These are phyloP conservation scores for Thomomys bottae DNA, from an alignment of 2,113 vertebrate genomes.

Conservation along the genomic window DNA sequence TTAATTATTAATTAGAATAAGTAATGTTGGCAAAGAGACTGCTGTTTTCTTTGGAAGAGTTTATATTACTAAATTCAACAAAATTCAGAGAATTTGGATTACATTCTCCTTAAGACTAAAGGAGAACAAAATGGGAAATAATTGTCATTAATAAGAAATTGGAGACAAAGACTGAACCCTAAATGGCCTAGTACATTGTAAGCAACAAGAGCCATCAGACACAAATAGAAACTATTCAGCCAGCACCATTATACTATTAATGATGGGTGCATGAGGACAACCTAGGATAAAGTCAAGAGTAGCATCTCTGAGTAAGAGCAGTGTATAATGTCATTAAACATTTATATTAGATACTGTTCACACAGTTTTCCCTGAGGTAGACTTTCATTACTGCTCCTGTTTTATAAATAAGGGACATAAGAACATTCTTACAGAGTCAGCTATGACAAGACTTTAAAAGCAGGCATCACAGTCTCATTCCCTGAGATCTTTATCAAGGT, in stretches of 20 bases:
- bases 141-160: background rate
- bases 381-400: background rate
- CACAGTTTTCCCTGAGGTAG: background rate
- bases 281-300: constrained; percentile 31
- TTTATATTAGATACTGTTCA: constrained; percentile 26
- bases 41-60: background rate
- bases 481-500: background rate
- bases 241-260: background rate
- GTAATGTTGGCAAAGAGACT: too few relatives aligned
- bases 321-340: constrained; percentile 33
- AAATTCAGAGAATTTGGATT: background rate
- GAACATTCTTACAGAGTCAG: constrained; percentile 23
- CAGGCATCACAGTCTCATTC: background rate
- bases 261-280: constrained; percentile 13
- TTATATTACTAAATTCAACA: constrained; percentile 16
- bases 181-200: background rate
- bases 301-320: background rate
- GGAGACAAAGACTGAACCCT: background rate
- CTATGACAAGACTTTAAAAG: background rate
- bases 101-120: background rate
- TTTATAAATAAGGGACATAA: constrained; percentile 10
- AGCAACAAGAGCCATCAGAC: background rate
- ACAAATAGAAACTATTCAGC: background rate
- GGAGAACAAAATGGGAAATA: background rate
- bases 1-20: too few relatives aligned